Percentiles rank a stretch among this genome's conserved stretches.
Conservation (phyloP, 2,797 vertebrate species). For the Varecia variegata region DNA sequence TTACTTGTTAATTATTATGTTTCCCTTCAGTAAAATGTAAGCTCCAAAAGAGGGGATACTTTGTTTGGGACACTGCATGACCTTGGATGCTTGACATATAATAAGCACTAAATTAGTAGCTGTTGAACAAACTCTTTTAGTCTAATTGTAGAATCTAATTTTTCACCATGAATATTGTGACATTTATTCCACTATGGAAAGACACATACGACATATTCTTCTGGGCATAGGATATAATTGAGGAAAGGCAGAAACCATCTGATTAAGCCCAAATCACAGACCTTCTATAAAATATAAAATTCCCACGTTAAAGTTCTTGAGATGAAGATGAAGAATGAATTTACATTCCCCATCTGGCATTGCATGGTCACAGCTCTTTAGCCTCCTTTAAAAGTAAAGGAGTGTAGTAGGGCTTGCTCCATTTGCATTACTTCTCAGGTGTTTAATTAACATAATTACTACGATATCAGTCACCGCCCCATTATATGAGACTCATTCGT, state of each 20-base stretch:
- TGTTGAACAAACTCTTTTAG: not conserved
- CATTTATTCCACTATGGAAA: constrained; percentile 30
- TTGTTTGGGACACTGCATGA: not conserved
- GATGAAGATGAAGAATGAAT: not conserved
- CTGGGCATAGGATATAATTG: not conserved
- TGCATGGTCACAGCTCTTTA: not conserved
- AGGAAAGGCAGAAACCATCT: constrained; percentile 18
- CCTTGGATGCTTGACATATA: not conserved
- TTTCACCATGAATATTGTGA: constrained; percentile 1
- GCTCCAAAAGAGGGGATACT: not conserved
- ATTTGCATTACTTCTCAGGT: not conserved
- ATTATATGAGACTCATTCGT: constrained; percentile 21
- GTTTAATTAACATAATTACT: constrained; percentile 29
- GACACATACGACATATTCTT: not conserved
- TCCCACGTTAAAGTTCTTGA: not conserved
- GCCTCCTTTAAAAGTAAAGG: not conserved
- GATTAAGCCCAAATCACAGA: not conserved
- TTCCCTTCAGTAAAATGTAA: not conserved
- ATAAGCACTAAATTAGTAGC: not conserved
- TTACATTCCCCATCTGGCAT: not conserved
- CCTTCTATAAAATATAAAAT: constrained; percentile 16
- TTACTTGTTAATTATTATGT: not conserved
- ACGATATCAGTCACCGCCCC: not conserved
- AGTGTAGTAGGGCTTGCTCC: not conserved
- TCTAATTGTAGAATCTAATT: not conserved